These are phyloP conservation scores for Sinotaia quadrata DNA, from an alignment of 2,888 invertebrate genomes.

Conservation along the genomic window DNA sequence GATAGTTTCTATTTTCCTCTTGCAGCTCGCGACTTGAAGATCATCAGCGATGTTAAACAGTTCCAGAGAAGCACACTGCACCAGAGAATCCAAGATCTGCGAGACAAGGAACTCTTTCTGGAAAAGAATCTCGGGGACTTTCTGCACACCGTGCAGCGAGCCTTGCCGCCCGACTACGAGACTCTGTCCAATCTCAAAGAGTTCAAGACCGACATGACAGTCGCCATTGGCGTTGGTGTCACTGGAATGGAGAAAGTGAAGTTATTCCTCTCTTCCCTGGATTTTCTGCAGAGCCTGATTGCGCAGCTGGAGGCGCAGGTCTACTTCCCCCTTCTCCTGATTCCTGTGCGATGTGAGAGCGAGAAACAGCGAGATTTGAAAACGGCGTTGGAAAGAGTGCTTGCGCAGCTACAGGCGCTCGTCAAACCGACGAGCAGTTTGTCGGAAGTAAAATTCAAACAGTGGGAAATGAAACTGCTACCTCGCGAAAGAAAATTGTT, in stretches of 20 bases:
- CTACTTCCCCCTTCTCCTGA: constrained; percentile 51
- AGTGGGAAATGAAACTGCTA: constrained; percentile 51
- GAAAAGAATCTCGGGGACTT: constrained; percentile 55
- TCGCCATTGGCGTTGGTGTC: constrained; percentile 43
- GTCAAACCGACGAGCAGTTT: constrained; percentile 48
- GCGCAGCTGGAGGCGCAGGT: constrained; percentile 43
- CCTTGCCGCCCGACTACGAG: constrained; percentile 45
- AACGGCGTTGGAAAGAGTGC: constrained; percentile 40
- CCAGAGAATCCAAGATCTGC: constrained; percentile 43
- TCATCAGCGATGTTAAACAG: constrained; percentile 19
- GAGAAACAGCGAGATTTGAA: constrained; percentile 55
- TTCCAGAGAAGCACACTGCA: no score
- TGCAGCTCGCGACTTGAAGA: constrained; percentile 21
- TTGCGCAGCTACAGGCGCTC: constrained; percentile 43
- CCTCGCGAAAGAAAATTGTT: constrained; percentile 54
- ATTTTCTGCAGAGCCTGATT: constrained; percentile 30
- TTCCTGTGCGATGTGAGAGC: constrained; percentile 56
- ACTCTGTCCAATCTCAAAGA: constrained; percentile 48
- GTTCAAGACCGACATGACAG: constrained; percentile 46
- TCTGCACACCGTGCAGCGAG: constrained; percentile 47
- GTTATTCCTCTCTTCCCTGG: constrained; percentile 43
- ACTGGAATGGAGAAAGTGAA: constrained; percentile 45
- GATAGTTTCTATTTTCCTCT: no score
- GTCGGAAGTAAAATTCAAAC: constrained; percentile 43
- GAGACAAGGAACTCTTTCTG: constrained; percentile 54